phyloP scores from a whole-genome alignment of 2,797 vertebrate species.

The Hoplostethus atlanticus region DNA sequence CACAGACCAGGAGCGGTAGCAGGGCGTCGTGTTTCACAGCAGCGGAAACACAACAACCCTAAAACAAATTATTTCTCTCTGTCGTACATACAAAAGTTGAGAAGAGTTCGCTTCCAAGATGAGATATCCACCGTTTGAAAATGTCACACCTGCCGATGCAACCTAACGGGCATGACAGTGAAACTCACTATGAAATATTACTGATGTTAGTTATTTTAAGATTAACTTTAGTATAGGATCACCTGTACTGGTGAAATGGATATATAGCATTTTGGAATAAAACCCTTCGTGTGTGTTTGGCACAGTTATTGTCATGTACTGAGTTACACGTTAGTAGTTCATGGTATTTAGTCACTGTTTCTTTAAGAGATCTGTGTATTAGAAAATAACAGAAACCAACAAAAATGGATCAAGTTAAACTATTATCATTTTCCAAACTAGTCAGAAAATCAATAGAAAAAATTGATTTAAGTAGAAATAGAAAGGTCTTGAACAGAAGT shows the following conservation, averaged over 20 bases:
- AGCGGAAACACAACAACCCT: conserved; percentile 17
- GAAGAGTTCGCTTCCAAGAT: conserved; percentile 34
- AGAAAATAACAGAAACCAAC: conserved; percentile 49
- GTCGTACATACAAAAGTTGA: conserved; percentile 34
- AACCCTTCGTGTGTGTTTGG: conserved; percentile 71
- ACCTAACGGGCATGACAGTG: too few species aligned
- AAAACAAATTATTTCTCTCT: conserved; percentile 16
- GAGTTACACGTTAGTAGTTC: conserved; percentile 75
- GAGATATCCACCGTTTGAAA: conserved; percentile 11
- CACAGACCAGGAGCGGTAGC: conserved; percentile 6
- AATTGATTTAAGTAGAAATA: conserved; percentile 48
- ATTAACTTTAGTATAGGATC: conserved; percentile 10
- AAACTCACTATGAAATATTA: too few species aligned
- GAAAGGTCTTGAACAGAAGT: conserved; percentile 78
- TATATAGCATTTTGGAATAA: conserved; percentile 45
- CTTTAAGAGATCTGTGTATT: conserved; percentile 74
- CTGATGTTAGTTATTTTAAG: conserved; percentile 17
- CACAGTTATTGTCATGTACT: conserved; percentile 71
- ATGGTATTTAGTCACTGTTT: conserved; percentile 69
- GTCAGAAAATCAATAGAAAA: conserved; percentile 49
- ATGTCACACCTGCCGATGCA: neutral
- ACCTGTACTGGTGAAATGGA: neutral
- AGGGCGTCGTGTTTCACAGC: neutral
- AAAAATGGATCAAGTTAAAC: conserved; percentile 47
- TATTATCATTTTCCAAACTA: conserved; percentile 60